Base-by-base conservation (phyloP, 1,140 invertebrate species). In the Eueides isabella region DNA sequence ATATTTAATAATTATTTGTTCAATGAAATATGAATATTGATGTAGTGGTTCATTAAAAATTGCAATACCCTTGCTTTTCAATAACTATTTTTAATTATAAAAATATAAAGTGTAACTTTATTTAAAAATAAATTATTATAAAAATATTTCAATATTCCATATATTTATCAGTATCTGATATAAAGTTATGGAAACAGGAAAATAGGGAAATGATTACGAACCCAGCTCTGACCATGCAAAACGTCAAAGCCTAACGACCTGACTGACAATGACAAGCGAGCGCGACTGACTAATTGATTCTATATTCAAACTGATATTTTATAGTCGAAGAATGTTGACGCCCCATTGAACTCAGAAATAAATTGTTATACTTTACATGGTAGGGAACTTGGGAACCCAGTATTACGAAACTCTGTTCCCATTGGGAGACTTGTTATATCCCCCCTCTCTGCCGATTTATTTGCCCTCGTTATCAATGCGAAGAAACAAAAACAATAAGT, bases 281-380 rank as follows among this genome's bases (percentile, higher is more conserved):
- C 35, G 72, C 67, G 72, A 63, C 61, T 64, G 72, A 69, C 67
- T 74, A 70, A 74, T 74, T 74, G 72, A 74, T 74, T 64, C 62
- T 69, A 65, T 74, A 74, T 62, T 61, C 33, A 29, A 67, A 73
- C 44, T 48, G 61, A 61, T 67, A 38, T 67, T 62, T 61, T 38
- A 67, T 62, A 38, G 61, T 38, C 30, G 68, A 41, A 70, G 28
- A 70, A 23, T 70, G 31, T 38, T 35, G 30, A 28, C 31, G 30
- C 55, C 9, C 29, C 33, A 12, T 35, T 30, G 14, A 62, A 35
- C 14, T 61, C 35, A 12, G n/a, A 30, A 33, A 33, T 61, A 61
- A 33, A 23, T 29, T 23, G n/a, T 26, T 2, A 19, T 61, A 41
- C 30, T 44, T 67, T 61, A n/a, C n/a, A n/a, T n/a, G n/a, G n/a